These are phyloP conservation scores for Lacerta bilineata DNA, from an alignment of 2,797 vertebrate species.

Conservation along the genomic window DNA sequence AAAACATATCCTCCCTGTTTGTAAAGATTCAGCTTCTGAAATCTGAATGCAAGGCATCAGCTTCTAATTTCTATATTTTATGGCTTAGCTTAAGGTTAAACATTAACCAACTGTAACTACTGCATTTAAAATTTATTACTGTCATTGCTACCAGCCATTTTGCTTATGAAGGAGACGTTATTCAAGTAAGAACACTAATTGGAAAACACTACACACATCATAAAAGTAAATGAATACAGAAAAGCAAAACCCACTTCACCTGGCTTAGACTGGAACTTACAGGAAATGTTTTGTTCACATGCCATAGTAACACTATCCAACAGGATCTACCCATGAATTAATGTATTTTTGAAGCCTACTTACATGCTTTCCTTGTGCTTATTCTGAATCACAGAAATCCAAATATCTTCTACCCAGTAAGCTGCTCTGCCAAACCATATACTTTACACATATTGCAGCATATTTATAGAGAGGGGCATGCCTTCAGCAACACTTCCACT, in stretches of 20 bases:
- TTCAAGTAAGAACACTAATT: conserved; percentile 49
- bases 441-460: conserved; percentile 9
- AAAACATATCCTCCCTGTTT: neutral
- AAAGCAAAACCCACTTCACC: conserved; percentile 37
- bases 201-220: conserved; percentile 62
- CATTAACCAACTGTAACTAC: conserved; percentile 73
- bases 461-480: conserved; percentile 4
- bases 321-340: neutral
- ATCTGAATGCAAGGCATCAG: conserved; percentile 38
- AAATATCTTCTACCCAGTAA: neutral
- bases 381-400: neutral
- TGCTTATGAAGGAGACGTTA: conserved; percentile 66
- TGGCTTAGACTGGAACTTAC: conserved; percentile 48
- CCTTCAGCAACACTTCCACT: neutral
- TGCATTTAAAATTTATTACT: conserved; percentile 60
- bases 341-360: conserved; percentile 9
- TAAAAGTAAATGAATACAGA: conserved; percentile 68
- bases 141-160: conserved; percentile 57
- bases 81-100: conserved; percentile 61
- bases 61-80: conserved; percentile 46
- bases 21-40: conserved; percentile 32
- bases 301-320: conserved; percentile 36
- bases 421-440: conserved; percentile 10
- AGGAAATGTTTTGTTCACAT: conserved; percentile 33
- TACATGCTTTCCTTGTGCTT: conserved; percentile 38